Evolutionary conservation across 2,797 vertebrate genomes (phyloP).

Genomic region (Odontamblyopus rebecca): DNA sequence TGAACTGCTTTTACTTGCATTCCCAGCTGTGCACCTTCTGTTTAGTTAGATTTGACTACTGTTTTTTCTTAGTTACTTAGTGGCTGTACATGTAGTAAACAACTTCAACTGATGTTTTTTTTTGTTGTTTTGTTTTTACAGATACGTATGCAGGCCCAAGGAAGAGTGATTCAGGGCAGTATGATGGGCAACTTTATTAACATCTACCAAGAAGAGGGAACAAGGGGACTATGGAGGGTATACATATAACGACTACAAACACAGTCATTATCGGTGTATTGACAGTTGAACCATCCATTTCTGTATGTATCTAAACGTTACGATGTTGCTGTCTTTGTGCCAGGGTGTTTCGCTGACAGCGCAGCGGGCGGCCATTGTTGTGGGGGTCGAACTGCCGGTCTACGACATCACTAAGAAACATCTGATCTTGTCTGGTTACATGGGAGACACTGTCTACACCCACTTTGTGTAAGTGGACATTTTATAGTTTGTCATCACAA

Average conservation of each 20-base stretch:
- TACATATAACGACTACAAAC: not conserved
- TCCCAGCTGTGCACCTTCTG: not conserved
- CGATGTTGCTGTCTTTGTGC: conserved; percentile 4
- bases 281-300: not conserved
- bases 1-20: conserved; percentile 14
- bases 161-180: conserved; percentile 90
- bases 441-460: conserved; percentile 92
- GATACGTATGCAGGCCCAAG: conserved; percentile 98
- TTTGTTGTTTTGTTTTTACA: conserved; percentile 56
- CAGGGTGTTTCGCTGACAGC: conserved; percentile 96
- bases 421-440: conserved; percentile 87
- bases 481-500: not conserved
- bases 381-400: conserved; percentile 92
- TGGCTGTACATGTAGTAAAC: not conserved
- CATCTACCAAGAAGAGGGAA: conserved; percentile 95
- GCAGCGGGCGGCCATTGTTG: conserved; percentile 93
- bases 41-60: no score
- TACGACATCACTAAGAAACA: conserved; percentile 98
- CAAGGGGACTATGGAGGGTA: conserved; percentile 93
- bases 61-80: not conserved
- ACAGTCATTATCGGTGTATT: not conserved
- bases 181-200: conserved; percentile 98
- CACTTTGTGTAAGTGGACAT: conserved; percentile 88
- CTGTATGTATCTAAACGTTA: not conserved
- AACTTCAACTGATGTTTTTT: not conserved